A percentile compares a stretch with the other conserved stretches of the same genome.
These are phyloP conservation scores for Oreortyx pictus DNA, from an alignment of 2,797 vertebrate species.

Conservation along the genomic window DNA sequence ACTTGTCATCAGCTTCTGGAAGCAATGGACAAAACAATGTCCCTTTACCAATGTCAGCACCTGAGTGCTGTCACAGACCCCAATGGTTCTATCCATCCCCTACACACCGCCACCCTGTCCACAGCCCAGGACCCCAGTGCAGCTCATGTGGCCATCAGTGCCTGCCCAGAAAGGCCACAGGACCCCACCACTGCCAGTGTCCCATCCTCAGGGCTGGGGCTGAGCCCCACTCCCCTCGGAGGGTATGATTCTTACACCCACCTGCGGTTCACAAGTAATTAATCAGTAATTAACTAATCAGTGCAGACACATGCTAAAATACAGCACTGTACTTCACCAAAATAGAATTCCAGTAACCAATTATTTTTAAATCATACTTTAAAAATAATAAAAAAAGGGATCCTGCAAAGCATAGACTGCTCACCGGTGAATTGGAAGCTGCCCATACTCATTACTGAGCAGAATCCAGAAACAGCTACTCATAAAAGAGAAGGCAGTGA, in stretches of 20 bases:
- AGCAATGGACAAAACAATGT: not conserved
- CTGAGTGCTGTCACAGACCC: no score
- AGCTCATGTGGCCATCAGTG: accelerated
- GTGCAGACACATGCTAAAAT: no score
- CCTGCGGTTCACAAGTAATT: not conserved
- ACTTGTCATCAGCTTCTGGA: accelerated
- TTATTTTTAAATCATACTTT: not conserved
- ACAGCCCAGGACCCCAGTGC: accelerated
- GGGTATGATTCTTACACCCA: not conserved
- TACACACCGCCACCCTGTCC: accelerated
- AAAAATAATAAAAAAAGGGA: not conserved
- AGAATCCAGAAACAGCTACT: not conserved
- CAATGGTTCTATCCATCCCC: accelerated
- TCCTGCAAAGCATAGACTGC: not conserved
- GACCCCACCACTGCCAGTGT: no score
- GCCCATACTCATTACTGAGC: not conserved
- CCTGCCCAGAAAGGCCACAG: accelerated
- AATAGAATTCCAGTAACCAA: not conserved
- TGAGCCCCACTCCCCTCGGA: not conserved
- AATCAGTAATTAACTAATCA: not conserved
- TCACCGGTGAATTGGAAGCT: not conserved
- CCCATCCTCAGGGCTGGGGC: not conserved
- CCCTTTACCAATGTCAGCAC: not conserved
- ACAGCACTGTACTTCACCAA: not conserved
- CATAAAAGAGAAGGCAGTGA: not conserved